Conservation (phyloP, 2,888 invertebrate species). For the Azorinus chamasolen region DNA sequence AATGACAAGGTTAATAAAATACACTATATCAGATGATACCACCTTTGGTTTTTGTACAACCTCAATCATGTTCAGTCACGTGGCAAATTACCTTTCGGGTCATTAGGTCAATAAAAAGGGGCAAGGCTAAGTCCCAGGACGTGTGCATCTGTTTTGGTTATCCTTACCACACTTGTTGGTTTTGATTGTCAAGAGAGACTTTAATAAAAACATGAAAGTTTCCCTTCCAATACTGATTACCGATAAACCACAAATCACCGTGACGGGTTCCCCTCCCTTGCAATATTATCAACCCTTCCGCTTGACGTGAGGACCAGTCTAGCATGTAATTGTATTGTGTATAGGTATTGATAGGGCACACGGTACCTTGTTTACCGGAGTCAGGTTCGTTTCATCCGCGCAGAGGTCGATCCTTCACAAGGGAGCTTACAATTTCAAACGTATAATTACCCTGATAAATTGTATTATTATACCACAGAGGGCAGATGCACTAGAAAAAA, state of each 20-base stretch:
- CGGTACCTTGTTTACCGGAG: constrained; percentile 5
- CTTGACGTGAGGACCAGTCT: not conserved
- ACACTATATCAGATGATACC: too few relatives aligned
- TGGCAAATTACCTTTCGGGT: constrained; percentile 56
- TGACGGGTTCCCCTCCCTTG: constrained; percentile 51
- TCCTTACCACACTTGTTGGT: constrained; percentile 36
- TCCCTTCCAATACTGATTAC: not conserved
- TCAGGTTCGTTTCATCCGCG: not conserved
- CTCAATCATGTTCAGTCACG: constrained; percentile 34
- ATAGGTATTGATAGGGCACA: constrained; percentile 15
- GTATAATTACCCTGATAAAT: constrained; percentile 47
- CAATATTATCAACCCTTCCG: constrained; percentile 10
- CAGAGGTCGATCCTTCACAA: not conserved
- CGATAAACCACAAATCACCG: constrained; percentile 35
- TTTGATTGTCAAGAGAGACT: constrained; percentile 40
- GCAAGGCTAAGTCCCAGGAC: constrained; percentile 31
- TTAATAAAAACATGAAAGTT: constrained; percentile 43
- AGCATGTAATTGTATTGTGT: constrained; percentile 33
- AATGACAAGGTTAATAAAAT: too few relatives aligned
- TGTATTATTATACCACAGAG: constrained; percentile 29
- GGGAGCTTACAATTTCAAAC: not conserved
- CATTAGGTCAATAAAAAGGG: constrained; percentile 57
- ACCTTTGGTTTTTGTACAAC: not conserved
- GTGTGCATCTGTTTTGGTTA: constrained; percentile 64
- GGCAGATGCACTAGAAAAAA: constrained; percentile 41